Conservation (phyloP, 2,888 invertebrate species). For the Thysanoteuthis rhombus region DNA sequence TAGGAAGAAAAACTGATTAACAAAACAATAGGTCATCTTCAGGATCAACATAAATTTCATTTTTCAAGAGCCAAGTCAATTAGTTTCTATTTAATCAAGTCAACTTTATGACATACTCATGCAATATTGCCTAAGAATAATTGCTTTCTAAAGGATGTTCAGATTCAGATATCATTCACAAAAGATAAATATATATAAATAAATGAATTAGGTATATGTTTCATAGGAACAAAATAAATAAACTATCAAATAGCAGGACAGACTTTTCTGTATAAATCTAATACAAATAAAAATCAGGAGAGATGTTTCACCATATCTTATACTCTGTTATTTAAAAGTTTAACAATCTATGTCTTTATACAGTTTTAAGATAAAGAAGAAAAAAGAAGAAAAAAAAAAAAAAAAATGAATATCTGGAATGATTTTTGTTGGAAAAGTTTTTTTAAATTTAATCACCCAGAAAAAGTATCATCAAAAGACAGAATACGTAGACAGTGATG, state of each 20-base stretch:
- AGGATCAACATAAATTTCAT: not conserved
- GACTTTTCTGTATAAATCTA: not conserved
- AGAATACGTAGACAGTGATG: too few relatives aligned
- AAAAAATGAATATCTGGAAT: too few relatives aligned
- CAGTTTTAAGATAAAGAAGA: too few relatives aligned
- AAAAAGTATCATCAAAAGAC: too few relatives aligned
- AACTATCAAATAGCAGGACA: not conserved
- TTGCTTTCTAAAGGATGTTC: not conserved
- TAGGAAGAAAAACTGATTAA: not conserved
- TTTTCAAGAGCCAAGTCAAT: not conserved
- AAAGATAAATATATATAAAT: not conserved
- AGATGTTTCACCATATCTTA: too few relatives aligned
- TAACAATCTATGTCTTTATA: too few relatives aligned
- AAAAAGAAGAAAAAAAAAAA: too few relatives aligned
- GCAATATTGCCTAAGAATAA: not conserved
- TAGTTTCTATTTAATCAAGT: not conserved
- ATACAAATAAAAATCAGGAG: too few relatives aligned
- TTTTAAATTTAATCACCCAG: too few relatives aligned
- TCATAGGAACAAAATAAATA: not conserved
- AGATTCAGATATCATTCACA: not conserved
- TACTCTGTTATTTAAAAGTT: too few relatives aligned
- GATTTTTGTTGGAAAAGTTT: too few relatives aligned
- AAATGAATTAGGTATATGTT: not conserved
- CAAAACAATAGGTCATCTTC: not conserved
- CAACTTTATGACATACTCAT: not conserved